A percentile compares a stretch with the other conserved stretches of the same genome.
phyloP scores from a whole-genome alignment of 2,888 invertebrate genomes.

The Cheilosia variabilis region DNA sequence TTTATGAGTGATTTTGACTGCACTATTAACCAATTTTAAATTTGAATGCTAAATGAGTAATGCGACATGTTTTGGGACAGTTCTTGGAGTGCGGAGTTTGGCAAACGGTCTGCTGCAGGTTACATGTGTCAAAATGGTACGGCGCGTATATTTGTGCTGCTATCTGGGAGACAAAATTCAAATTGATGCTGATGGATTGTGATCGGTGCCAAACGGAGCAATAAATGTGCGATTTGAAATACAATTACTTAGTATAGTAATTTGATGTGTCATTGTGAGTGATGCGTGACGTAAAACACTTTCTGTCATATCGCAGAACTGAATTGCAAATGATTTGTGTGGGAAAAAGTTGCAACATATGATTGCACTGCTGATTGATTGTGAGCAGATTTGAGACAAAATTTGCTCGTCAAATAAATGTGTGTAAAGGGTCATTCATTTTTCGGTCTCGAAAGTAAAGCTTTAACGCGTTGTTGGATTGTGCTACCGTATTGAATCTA shows the following conservation, averaged over 20 bases:
- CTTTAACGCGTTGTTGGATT: too few relatives aligned
- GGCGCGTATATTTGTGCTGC: slow-evolving; percentile 29
- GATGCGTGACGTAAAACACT: background rate
- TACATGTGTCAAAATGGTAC: slow-evolving; percentile 48
- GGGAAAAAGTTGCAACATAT: background rate
- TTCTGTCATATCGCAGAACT: background rate
- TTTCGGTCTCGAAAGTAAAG: too few relatives aligned
- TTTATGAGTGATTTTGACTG: slow-evolving; percentile 33
- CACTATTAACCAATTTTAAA: slow-evolving; percentile 45
- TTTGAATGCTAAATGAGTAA: slow-evolving; percentile 46
- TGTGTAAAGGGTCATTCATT: too few relatives aligned
- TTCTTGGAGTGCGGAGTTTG: background rate
- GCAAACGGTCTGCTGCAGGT: slow-evolving; percentile 22
- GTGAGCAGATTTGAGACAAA: background rate
- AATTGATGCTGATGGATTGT: slow-evolving; percentile 40
- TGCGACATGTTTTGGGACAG: slow-evolving; percentile 36
- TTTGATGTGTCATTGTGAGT: background rate
- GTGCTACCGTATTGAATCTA: too few relatives aligned
- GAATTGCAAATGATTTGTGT: background rate
- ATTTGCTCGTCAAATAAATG: too few relatives aligned
- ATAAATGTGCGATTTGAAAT: slow-evolving; percentile 58
- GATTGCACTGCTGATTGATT: background rate
- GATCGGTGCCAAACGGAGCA: slow-evolving; percentile 48
- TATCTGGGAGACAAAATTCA: slow-evolving; percentile 19
- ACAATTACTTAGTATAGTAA: slow-evolving; percentile 34